These are phyloP conservation scores for Drosophila mayri DNA, from an alignment of 1,140 invertebrate genomes.

Conservation along the genomic window DNA sequence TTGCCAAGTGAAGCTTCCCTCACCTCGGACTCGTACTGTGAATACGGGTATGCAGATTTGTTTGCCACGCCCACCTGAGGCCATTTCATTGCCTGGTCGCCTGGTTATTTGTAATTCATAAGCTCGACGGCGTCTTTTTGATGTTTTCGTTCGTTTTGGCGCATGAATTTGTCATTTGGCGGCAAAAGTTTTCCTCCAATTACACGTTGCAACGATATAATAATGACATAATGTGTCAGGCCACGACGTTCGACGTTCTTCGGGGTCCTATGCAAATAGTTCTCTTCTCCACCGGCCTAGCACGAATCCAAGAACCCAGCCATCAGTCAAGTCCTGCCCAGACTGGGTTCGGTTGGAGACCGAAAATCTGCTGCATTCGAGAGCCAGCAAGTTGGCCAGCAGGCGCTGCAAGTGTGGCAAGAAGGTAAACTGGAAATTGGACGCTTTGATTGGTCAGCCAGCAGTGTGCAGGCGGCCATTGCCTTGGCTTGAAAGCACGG, in stretches of 20 bases:
- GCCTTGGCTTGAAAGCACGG: constrained; percentile 56
- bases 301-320: constrained; percentile 15
- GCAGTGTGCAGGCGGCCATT: constrained; percentile 55
- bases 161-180: constrained; percentile 76
- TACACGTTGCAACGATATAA: constrained; percentile 81
- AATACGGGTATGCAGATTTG: constrained; percentile 68
- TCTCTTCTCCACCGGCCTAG: background rate
- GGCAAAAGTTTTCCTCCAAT: constrained; percentile 79
- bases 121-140: constrained; percentile 73
- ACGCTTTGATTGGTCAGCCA: constrained; percentile 69
- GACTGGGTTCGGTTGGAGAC: constrained; percentile 11
- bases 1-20: constrained; percentile 22
- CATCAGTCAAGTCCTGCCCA: constrained; percentile 14
- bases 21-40: background rate
- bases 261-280: constrained; percentile 42
- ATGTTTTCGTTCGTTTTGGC: constrained; percentile 56
- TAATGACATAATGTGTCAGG: constrained; percentile 78
- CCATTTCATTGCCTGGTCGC: constrained; percentile 49
- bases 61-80: constrained; percentile 55
- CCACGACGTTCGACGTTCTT: constrained; percentile 20
- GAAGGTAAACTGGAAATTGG: constrained; percentile 67
- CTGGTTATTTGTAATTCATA: constrained; percentile 79
- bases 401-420: constrained; percentile 11
- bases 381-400: constrained; percentile 28
- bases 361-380: constrained; percentile 4